phyloP scores from a whole-genome alignment of 2,797 vertebrate species.

The Spinus olivaceus region DNA sequence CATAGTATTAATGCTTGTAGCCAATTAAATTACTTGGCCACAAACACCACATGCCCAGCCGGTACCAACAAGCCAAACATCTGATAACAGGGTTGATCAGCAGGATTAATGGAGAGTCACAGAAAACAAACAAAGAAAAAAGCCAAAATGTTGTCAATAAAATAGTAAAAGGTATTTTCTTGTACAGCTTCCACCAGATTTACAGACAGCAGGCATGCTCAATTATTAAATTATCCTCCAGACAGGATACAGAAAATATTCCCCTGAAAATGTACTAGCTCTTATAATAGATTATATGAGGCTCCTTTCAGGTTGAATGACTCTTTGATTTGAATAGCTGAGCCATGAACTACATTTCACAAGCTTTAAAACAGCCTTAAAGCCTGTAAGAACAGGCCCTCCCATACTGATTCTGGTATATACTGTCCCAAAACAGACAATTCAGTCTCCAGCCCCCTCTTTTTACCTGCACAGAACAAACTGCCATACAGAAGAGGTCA shows the following conservation, averaged over 20 bases:
- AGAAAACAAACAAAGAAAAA: neutral
- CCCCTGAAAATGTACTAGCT: neutral
- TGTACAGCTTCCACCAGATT: neutral
- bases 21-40: neutral
- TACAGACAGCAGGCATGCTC: neutral
- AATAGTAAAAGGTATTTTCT: neutral
- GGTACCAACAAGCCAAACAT: neutral
- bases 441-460: neutral
- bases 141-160: neutral
- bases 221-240: neutral
- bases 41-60: neutral
- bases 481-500: neutral
- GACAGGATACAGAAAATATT: neutral
- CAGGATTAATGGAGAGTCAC: neutral
- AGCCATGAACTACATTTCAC: neutral
- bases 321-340: neutral
- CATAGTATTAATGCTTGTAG: neutral
- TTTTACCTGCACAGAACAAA: neutral
- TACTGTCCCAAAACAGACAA: neutral
- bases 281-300: neutral
- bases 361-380: neutral
- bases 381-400: neutral
- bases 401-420: accelerated
- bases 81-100: neutral
- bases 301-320: neutral